A percentile compares a stretch with the other conserved stretches of the same genome.
These are phyloP conservation scores for Odontesthes bonariensis DNA, from an alignment of 2,113 vertebrate species.

Conservation along the genomic window DNA sequence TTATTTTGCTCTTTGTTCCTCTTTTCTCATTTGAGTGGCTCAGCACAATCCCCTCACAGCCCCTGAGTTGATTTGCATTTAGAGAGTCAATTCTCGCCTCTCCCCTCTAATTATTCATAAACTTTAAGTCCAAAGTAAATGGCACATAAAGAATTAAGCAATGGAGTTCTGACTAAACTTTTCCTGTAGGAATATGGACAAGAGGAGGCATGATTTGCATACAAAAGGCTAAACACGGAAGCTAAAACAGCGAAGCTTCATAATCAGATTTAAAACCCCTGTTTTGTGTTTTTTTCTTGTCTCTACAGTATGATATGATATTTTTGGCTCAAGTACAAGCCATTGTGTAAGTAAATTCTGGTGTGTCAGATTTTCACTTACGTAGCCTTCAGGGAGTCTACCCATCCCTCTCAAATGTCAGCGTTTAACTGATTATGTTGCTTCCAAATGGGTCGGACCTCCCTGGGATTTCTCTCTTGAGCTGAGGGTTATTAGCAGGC, in stretches of 20 bases:
- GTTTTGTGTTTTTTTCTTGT: neutral
- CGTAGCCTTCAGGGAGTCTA: constrained; percentile 9
- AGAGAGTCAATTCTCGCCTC: constrained; percentile 60
- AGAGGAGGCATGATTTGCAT: neutral
- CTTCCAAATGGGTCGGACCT: constrained; percentile 23
- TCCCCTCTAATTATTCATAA: constrained; percentile 57
- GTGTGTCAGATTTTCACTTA: neutral
- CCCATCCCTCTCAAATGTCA: constrained; percentile 47
- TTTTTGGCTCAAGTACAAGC: neutral
- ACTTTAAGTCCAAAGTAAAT: constrained; percentile 44
- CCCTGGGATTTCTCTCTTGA: constrained; percentile 53
- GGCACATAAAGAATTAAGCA: constrained; percentile 2
- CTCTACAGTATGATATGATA: neutral
- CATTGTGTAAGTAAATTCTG: neutral
- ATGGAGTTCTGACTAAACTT: constrained; percentile 14
- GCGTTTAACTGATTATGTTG: constrained; percentile 30
- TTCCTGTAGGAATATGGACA: constrained; percentile 4
- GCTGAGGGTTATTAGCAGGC: constrained; percentile 39
- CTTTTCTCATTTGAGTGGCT: constrained; percentile 49
- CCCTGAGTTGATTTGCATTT: constrained; percentile 61
- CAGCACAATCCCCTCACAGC: constrained; percentile 44
- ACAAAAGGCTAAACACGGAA: neutral
- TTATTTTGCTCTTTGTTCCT: constrained; percentile 71
- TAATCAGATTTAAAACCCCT: neutral
- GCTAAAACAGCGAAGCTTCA: neutral